Conservation (phyloP, 2,888 invertebrate genomes). For the Hydrotaea diabolus region DNA sequence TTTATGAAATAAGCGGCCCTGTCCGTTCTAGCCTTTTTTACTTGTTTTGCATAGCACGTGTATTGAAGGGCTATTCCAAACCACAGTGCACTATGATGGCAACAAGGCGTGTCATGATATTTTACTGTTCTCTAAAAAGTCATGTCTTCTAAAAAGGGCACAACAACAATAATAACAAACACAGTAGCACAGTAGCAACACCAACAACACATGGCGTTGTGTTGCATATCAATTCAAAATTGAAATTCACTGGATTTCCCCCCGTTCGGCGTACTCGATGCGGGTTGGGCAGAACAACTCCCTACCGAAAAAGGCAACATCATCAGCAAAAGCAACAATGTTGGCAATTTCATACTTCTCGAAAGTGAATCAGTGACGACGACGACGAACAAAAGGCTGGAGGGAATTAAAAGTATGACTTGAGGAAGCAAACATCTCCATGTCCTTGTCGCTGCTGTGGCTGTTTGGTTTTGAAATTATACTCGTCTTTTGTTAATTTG, state of each 20-base stretch:
- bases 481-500: constrained; percentile 29
- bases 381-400: constrained; percentile 14
- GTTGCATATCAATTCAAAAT: constrained; percentile 64
- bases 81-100: not conserved
- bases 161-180: constrained; percentile 15
- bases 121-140: constrained; percentile 25
- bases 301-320: not conserved
- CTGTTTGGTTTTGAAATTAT: not conserved
- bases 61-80: not conserved
- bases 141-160: constrained; percentile 16
- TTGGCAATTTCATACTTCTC: not conserved
- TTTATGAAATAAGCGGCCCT: too few species aligned
- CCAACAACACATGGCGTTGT: constrained; percentile 52
- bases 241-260: constrained; percentile 57
- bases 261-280: constrained; percentile 1
- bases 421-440: not conserved
- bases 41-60: too few species aligned
- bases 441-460: not conserved
- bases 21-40: too few species aligned
- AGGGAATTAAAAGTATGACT: constrained; percentile 45
- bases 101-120: not conserved
- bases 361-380: not conserved
- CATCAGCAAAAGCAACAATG: not conserved
- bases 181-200: constrained; percentile 27
- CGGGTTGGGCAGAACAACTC: not conserved